A percentile compares a stretch with the other conserved stretches of the same genome.
Evolutionary conservation across 92 coral and sea anemone genomes (phyloP).

Genomic region (Phymanthus crucifer): DNA sequence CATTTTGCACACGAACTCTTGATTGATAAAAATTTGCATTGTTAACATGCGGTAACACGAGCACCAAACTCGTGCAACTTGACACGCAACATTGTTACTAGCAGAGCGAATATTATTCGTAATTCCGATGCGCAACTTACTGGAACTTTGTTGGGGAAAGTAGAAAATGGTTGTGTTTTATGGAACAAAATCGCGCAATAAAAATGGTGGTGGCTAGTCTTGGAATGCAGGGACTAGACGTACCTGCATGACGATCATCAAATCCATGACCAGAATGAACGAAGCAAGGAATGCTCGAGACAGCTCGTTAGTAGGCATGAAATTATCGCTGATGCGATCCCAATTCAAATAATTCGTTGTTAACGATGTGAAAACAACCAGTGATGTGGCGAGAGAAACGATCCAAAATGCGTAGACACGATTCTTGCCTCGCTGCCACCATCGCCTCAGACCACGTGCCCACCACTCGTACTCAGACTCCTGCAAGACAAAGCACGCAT

Average conservation of each 20-base stretch:
- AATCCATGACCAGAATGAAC: constrained; percentile 84
- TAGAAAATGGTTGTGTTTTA: no score
- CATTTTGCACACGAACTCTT: no score
- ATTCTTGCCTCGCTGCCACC: constrained; percentile 78
- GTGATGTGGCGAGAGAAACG: constrained; percentile 55
- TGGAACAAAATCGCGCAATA: no score
- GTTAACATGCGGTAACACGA: no score
- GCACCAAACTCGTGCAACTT: no score
- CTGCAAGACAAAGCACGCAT: constrained; percentile 18
- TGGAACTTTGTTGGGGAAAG: no score
- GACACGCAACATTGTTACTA: no score
- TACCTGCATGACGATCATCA: constrained; percentile 86
- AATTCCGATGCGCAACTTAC: no score
- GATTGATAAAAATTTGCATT: no score
- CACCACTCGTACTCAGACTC: constrained; percentile 81
- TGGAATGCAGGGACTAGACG: no score
- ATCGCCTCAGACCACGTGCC: constrained; percentile 61
- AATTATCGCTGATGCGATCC: constrained; percentile 81
- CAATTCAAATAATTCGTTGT: constrained; percentile 73
- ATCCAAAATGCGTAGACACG: constrained; percentile 85
- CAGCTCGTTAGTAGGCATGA: constrained; percentile 79
- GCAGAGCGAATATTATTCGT: no score
- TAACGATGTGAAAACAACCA: constrained; percentile 74
- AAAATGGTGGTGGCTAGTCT: no score
- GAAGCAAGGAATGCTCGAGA: constrained; percentile 82